A percentile compares a stretch with the other conserved stretches of the same genome.
Evolutionary conservation across 2,797 vertebrate genomes (phyloP).

Genomic region (Sebastes trivittatus): DNA sequence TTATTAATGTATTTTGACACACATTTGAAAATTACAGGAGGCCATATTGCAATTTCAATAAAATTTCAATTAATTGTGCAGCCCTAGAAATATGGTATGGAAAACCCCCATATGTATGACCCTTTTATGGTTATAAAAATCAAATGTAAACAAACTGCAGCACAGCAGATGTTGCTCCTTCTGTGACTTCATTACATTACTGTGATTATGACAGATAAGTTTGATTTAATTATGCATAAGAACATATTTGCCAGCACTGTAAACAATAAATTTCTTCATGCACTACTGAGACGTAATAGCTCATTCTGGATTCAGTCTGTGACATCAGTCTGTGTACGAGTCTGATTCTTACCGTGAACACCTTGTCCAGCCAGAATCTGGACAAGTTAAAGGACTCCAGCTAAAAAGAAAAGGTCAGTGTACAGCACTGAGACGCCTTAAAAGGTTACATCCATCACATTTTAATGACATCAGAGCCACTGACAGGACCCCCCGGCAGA

Average conservation of each 20-base stretch:
- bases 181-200: not conserved
- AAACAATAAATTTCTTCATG: not conserved
- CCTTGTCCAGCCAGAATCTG: slow-evolving; percentile 19
- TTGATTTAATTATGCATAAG: not conserved
- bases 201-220: not conserved
- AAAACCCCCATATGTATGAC: not conserved
- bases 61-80: no score
- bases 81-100: no score
- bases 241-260: not conserved
- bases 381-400: slow-evolving; percentile 46
- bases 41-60: no score
- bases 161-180: not conserved
- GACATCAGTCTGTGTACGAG: not conserved
- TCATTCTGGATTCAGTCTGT: not conserved
- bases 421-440: slow-evolving; percentile 64
- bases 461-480: slow-evolving; percentile 68
- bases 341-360: not conserved
- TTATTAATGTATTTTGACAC: no score
- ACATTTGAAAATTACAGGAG: no score
- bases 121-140: not conserved
- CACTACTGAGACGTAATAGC: not conserved
- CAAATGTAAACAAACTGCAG: not conserved
- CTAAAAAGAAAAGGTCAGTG: slow-evolving; percentile 74
- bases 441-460: slow-evolving; percentile 81
- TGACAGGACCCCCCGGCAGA: slow-evolving; percentile 59